Base-by-base conservation (phyloP, 2,113 vertebrate genomes). In the Apteryx owenii region DNA sequence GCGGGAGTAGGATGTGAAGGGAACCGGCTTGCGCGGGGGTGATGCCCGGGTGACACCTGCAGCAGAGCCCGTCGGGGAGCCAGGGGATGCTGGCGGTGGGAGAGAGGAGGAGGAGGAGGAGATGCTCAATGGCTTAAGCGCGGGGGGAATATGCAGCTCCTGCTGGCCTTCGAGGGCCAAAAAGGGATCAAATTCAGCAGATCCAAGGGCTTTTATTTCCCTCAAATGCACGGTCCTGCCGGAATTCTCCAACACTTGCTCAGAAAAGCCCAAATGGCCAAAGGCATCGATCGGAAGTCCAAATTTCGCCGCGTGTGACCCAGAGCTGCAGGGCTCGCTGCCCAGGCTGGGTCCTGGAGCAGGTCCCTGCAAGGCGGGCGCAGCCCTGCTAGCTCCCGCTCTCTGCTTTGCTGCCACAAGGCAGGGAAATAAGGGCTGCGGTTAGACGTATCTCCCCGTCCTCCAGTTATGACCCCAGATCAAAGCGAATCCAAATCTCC, bases 31-130 rank as follows among this genome's bases (percentile, higher is more conserved):
- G 16, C 28, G 29, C 14, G 16, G 54, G 54, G 54, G 36, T 38
- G 28, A 29, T 56, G 13, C 3, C 26, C 53, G 12, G 53, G 53
- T 7, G 25, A 28, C 54, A 9, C 54, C 7, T 85, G 18, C 53
- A 40, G 69, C 69, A 17, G 75, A 76, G 5, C 61, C 62, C 56
- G 11, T 12, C 0, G 0, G 16, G 73, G 36, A 38, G 31, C 36
- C 0, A 9, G 38, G 70, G 62, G 71, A 42, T 79, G 54, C 73
- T 0, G 0, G 51, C 51, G 15, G 54, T 75, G n/a, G 60, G 64
- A 58, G 60, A 17, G 58, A 29, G 84, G 51, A 20, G 70, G 56
- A 89, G 82, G 42, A 89, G 82, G 42, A 90, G 83, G 60, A 87
- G 69, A 78, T 75, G 72, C 64, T 89, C 83, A 85, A 82, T 2